Evolutionary conservation across 2,113 vertebrate species (phyloP).

Genomic region (Chroicocephalus ridibundus): DNA sequence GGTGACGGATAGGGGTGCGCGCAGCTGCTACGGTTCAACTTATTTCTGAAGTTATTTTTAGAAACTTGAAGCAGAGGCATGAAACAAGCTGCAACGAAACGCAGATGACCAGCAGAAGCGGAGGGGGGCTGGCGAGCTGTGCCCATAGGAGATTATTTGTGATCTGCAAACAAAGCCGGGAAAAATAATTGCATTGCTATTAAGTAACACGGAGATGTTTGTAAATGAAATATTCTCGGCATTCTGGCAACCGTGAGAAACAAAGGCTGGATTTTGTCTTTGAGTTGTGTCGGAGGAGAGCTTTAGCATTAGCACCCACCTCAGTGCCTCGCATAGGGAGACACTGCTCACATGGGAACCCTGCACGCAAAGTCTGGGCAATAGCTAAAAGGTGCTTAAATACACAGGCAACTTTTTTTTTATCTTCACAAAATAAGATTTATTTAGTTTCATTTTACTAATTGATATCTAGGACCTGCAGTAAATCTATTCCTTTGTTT

Average conservation of each 20-base stretch:
- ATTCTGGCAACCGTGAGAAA: neutral
- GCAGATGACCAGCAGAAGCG: neutral
- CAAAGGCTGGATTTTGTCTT: neutral
- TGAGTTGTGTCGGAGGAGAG: neutral
- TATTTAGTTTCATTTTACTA: neutral
- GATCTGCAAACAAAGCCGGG: neutral
- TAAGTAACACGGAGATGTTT: neutral
- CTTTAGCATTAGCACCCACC: neutral
- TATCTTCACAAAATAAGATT: neutral
- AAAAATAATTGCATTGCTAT: neutral
- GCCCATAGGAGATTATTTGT: neutral
- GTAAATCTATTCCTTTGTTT: neutral
- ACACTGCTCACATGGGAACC: neutral
- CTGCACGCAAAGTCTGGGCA: neutral
- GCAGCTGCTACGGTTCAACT: neutral
- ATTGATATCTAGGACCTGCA: neutral
- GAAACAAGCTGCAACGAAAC: neutral
- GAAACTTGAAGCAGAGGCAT: neutral
- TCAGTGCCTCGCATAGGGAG: neutral
- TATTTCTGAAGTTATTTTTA: neutral
- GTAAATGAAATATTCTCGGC: neutral
- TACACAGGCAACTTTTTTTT: too few species aligned
- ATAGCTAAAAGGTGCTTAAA: neutral
- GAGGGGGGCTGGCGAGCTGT: neutral
- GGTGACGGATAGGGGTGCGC: fast-evolving